Conservation (phyloP, 2,113 vertebrate species). For the Grallaria varia region DNA sequence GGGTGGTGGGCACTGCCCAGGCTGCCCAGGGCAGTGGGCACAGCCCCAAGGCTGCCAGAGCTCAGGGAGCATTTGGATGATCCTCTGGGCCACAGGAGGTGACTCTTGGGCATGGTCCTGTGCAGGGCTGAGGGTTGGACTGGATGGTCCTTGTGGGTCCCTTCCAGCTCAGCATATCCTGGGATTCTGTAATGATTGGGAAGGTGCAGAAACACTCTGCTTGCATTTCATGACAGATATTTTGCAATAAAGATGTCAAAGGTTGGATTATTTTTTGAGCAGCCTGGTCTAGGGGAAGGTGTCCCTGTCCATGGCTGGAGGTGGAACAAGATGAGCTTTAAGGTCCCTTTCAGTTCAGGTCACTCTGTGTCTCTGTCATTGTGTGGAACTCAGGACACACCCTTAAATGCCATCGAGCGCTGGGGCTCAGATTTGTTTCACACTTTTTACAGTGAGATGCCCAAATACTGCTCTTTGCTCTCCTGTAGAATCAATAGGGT, state of each 20-base stretch:
- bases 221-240: not conserved
- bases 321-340: no score
- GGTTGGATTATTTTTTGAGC: not conserved
- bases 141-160: not conserved
- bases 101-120: not conserved
- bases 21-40: not conserved
- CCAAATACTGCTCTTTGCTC: not conserved
- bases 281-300: no score
- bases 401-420: not conserved
- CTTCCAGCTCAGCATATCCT: not conserved
- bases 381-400: not conserved
- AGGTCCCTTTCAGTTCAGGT: not conserved
- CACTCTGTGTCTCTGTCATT: not conserved
- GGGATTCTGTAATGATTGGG: not conserved
- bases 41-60: not conserved
- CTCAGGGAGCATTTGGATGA: not conserved
- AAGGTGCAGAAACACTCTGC: not conserved
- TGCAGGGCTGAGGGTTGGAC: no score
- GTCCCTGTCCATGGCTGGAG: no score
- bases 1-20: not conserved
- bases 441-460: not conserved
- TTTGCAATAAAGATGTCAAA: not conserved
- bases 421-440: not conserved
- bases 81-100: not conserved
- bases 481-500: not conserved